Percentiles rank a stretch among this genome's conserved stretches.
These are phyloP conservation scores for Agrotis exclamationis DNA, from an alignment of 2,888 invertebrate genomes.

Conservation along the genomic window DNA sequence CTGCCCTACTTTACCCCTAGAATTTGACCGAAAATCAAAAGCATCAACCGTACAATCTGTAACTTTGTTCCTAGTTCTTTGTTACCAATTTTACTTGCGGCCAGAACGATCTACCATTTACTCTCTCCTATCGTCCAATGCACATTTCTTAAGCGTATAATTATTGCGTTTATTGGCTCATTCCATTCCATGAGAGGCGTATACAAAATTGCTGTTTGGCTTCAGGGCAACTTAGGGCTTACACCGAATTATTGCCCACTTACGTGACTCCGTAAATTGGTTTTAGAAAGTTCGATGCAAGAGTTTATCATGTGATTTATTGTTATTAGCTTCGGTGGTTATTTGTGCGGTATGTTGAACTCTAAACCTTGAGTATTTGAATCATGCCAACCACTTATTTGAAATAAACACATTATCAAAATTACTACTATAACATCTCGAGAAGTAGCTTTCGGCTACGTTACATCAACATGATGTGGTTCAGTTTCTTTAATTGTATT, in stretches of 20 bases:
- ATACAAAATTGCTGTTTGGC: conserved; percentile 69
- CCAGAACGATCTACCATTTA: conserved; percentile 66
- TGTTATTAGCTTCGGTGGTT: conserved; percentile 61
- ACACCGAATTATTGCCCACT: conserved; percentile 72
- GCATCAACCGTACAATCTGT: conserved; percentile 48
- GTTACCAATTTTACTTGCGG: conserved; percentile 58
- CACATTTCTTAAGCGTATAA: conserved; percentile 75
- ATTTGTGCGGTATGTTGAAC: conserved; percentile 59
- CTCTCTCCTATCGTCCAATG: conserved; percentile 71
- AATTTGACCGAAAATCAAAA: conserved; percentile 52
- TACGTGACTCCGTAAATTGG: conserved; percentile 71
- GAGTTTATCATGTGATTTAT: conserved; percentile 65
- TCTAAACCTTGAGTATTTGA: conserved; percentile 50
- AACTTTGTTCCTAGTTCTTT: conserved; percentile 46
- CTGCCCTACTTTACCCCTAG: conserved; percentile 42
- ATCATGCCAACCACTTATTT: conserved; percentile 36
- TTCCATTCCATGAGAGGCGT: conserved; percentile 65
- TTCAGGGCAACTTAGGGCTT: conserved; percentile 71
- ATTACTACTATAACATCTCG: conserved; percentile 32
- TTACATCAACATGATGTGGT: conserved; percentile 9
- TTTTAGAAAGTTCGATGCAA: conserved; percentile 71
- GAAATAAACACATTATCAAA: conserved; percentile 46
- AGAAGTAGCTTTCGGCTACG: conserved; percentile 7
- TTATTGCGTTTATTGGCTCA: conserved; percentile 73
- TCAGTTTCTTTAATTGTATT: conserved; percentile 19